Percentiles rank a stretch among this genome's conserved stretches.
phyloP scores from a whole-genome alignment of 2,888 invertebrate species.

The Lathronympha strigana region DNA sequence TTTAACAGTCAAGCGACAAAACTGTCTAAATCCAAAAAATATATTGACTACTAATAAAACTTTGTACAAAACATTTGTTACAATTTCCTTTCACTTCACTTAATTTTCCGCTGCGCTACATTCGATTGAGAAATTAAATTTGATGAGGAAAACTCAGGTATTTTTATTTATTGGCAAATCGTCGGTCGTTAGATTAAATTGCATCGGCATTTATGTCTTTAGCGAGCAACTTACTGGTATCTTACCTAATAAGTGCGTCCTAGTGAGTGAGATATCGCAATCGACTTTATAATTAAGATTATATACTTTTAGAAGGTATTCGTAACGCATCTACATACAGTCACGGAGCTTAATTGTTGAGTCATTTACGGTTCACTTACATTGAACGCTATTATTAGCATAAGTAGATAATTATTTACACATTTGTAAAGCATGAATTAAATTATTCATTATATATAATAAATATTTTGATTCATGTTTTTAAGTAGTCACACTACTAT shows the following conservation, averaged over 20 bases:
- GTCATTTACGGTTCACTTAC: too few relatives aligned
- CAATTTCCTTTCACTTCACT: background rate
- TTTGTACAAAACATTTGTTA: background rate
- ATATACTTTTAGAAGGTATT: background rate
- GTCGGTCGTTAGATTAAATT: slow-evolving; percentile 12
- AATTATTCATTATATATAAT: too few relatives aligned
- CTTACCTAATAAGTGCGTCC: slow-evolving; percentile 21
- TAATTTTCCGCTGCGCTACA: background rate
- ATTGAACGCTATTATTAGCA: too few relatives aligned
- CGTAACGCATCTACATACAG: background rate
- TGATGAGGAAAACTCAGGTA: background rate
- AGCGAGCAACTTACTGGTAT: background rate
- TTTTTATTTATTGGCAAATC: slow-evolving; percentile 22
- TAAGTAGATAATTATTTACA: too few relatives aligned
- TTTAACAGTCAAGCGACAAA: too few relatives aligned
- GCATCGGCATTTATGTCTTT: slow-evolving; percentile 11
- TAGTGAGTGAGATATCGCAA: slow-evolving; percentile 17
- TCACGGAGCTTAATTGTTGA: too few relatives aligned
- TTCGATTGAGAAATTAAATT: slow-evolving; percentile 21
- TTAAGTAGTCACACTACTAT: too few relatives aligned
- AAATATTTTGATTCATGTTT: too few relatives aligned
- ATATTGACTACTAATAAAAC: too few relatives aligned
- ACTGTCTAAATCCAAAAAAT: too few relatives aligned
- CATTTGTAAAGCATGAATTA: too few relatives aligned
- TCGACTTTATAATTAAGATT: background rate